Evolutionary conservation across 37 sponge, comb jelly and placozoan genomes (phyloP), one percentile per base, ranked within the genome.

Genomic region (Beroe forskalii): DNA sequence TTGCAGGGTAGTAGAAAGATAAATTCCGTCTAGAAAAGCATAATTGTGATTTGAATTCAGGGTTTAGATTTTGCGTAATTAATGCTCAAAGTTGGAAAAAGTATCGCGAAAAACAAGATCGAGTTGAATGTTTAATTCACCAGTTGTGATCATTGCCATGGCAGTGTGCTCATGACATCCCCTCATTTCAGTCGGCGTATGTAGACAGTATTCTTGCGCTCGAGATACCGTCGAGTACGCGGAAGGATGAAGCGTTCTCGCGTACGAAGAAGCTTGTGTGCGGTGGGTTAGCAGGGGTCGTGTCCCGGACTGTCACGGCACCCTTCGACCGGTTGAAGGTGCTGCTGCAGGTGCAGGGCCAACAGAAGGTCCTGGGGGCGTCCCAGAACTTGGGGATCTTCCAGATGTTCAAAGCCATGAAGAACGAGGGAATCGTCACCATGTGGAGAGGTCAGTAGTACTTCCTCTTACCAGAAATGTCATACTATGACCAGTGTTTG

Each of bases 161-260:
- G n/a, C n/a, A n/a, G n/a, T n/a, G n/a, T n/a, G n/a, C n/a, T n/a
- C n/a, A n/a, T n/a, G n/a, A n/a, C n/a, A n/a, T n/a, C n/a, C n/a
- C n/a, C n/a, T n/a, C 25, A 63, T 80, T 80, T 44, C 86, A 80
- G 86, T 80, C 86, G 28, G 86, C 86, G 30, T 80, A 80, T 25
- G 86, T 44, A 4, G 86, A 80, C 86, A 38, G 86, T 43, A 25
- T 80, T 9, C 14, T 44, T 23, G 55, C 4, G 14, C 55, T 27
- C 3, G 66, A 80, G n/a, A 41, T 44, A 80, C 44, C 86, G 28
- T 35, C 37, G 55, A n/a, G n/a, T n/a, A n/a, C 86, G 0, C 27
- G 40, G 0, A 41, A 80, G 27, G 12, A 44, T 17, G 28, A 8
- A 0, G 55, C 25, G 40, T 6, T 35, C 0, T 44, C 55, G 55